Conservation (phyloP, 2,113 vertebrate species). For the Phainopepla nitens region DNA sequence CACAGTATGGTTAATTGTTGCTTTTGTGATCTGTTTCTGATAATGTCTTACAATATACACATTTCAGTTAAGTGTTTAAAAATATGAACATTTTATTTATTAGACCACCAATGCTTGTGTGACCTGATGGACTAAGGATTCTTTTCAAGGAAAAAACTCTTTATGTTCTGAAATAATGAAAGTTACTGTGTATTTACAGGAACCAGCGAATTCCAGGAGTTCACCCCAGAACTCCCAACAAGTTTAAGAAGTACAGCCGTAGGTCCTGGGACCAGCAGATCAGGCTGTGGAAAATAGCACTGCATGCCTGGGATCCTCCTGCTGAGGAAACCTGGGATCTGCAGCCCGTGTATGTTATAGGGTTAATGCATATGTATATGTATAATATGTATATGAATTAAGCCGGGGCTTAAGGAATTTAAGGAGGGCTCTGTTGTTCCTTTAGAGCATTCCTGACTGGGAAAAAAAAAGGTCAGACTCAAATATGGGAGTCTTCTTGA, state of each 20-base stretch:
- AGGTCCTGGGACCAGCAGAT: constrained; percentile 98
- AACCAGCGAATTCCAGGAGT: constrained; percentile 84
- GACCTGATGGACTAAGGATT: neutral
- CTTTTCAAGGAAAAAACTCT: neutral
- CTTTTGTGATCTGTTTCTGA: neutral
- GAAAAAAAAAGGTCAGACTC: neutral
- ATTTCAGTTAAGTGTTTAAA: neutral
- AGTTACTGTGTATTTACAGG: constrained; percentile 51
- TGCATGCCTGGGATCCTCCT: constrained; percentile 94
- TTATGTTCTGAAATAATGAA: neutral
- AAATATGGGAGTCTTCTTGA: neutral
- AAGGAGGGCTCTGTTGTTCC: neutral
- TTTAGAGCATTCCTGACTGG: neutral
- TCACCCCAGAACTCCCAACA: constrained; percentile 95
- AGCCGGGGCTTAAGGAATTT: neutral
- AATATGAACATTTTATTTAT: rapidly evolving
- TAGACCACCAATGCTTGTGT: neutral
- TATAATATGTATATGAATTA: too few species aligned
- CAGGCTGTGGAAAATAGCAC: constrained; percentile 91
- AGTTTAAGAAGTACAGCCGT: constrained; percentile 95
- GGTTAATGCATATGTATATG: too few species aligned
- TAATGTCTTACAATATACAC: neutral
- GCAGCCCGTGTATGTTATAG: constrained; percentile 80
- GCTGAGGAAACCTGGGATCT: constrained; percentile 71
- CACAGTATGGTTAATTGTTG: neutral